phyloP scores from a whole-genome alignment of 2,113 vertebrate genomes.

The Pao palembangensis region DNA sequence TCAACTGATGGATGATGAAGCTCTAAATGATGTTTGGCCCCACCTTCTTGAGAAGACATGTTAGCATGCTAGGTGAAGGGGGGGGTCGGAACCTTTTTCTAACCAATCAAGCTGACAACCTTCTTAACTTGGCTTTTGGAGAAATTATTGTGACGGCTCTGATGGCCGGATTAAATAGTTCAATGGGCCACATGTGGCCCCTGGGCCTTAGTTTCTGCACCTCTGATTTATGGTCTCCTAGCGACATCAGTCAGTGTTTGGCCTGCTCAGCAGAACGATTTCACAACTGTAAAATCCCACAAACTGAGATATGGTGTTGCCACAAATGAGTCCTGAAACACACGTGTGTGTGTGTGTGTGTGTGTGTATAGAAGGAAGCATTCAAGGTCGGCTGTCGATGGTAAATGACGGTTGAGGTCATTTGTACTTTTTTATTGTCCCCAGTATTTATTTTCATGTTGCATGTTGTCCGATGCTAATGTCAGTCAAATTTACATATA shows the following conservation, averaged over 20 bases:
- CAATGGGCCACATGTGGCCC: too few relatives aligned
- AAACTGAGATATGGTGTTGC: conserved; percentile 41
- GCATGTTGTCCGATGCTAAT: background rate
- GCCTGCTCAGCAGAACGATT: conserved; percentile 31
- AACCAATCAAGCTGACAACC: too few relatives aligned
- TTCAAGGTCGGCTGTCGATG: conserved; percentile 23
- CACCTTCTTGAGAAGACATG: too few relatives aligned
- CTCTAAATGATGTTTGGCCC: too few relatives aligned
- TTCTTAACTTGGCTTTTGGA: too few relatives aligned
- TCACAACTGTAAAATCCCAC: conserved; percentile 19
- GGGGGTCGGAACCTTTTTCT: too few relatives aligned
- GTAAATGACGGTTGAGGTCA: background rate
- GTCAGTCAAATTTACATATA: too few relatives aligned
- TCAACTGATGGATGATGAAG: too few relatives aligned
- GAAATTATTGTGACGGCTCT: too few relatives aligned
- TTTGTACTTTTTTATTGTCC: background rate
- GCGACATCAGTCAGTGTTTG: conserved; percentile 40
- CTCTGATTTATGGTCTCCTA: conserved; percentile 8
- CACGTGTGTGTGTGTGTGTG: conserved; percentile 16
- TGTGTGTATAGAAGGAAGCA: background rate
- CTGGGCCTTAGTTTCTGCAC: conserved; percentile 4
- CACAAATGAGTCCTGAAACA: conserved; percentile 28
- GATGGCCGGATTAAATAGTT: too few relatives aligned
- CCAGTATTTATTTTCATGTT: background rate
- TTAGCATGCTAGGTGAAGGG: too few relatives aligned